Evolutionary conservation across 2,888 invertebrate genomes (phyloP).

Genomic region (Drosophila histrio): DNA sequence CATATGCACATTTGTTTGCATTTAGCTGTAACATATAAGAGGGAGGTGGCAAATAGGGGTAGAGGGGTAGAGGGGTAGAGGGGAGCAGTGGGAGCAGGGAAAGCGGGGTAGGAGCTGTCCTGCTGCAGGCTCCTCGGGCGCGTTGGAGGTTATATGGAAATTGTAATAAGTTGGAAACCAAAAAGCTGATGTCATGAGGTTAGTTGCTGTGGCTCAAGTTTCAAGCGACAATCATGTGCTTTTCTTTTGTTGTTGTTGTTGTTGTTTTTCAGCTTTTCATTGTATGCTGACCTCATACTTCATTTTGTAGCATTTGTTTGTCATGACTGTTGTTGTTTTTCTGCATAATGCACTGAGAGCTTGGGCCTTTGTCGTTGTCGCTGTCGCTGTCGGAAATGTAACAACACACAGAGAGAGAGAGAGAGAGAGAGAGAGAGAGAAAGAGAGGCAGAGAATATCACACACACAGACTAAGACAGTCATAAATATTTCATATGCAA

Average conservation of each 20-base stretch:
- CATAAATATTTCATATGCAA: constrained; percentile 65
- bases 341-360: constrained; percentile 72
- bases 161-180: constrained; percentile 80
- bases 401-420: constrained; percentile 23
- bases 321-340: constrained; percentile 40
- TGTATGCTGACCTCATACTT: constrained; percentile 77
- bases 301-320: constrained; percentile 79
- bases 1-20: constrained; percentile 77
- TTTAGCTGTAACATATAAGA: constrained; percentile 21
- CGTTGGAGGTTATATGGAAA: constrained; percentile 75
- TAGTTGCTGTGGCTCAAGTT: constrained; percentile 79
- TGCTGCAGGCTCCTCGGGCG: constrained; percentile 48
- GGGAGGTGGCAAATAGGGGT: no score
- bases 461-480: constrained; percentile 30
- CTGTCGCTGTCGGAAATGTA: constrained; percentile 68
- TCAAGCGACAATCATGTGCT: constrained; percentile 79
- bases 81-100: neutral
- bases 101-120: constrained; percentile 13
- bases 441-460: neutral
- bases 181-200: constrained; percentile 81
- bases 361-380: constrained; percentile 35
- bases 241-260: constrained; percentile 61
- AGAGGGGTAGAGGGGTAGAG: neutral
- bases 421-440: neutral
- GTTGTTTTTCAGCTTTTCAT: constrained; percentile 15